phyloP scores from a whole-genome alignment of 2,113 vertebrate species.

The Cololabis saira region DNA sequence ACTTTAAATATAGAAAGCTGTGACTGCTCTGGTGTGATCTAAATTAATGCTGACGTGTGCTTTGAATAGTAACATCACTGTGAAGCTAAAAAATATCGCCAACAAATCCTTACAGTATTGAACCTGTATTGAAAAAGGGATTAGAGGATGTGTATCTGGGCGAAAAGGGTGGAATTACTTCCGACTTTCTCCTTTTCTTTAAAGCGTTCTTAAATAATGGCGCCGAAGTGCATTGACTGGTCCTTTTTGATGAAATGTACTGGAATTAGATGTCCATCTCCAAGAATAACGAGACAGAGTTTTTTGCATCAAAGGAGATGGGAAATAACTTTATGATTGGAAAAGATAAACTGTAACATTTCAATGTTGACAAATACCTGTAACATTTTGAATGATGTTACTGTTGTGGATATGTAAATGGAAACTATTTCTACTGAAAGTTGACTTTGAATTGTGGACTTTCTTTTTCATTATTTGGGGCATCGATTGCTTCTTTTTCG shows the following conservation, averaged over 20 bases:
- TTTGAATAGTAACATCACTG: conserved; percentile 48
- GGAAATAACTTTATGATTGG: too few relatives aligned
- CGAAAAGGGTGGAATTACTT: background rate
- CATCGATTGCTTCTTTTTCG: conserved; percentile 2
- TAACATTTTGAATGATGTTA: too few relatives aligned
- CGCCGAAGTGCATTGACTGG: conserved; percentile 11
- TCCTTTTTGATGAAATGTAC: conserved; percentile 2
- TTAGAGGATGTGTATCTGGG: conserved; percentile 35
- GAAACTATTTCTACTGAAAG: background rate
- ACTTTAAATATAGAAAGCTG: background rate
- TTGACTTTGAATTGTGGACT: background rate
- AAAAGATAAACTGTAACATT: too few relatives aligned
- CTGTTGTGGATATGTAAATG: background rate
- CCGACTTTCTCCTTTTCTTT: background rate
- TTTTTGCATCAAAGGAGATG: background rate
- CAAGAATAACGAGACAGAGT: conserved; percentile 9
- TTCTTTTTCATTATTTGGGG: conserved; percentile 1
- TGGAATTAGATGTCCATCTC: conserved; percentile 37
- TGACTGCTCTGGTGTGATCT: conserved; percentile 34
- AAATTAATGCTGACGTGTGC: conserved; percentile 43
- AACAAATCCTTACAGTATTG: conserved; percentile 21
- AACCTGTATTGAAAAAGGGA: conserved; percentile 51
- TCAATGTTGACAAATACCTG: too few relatives aligned
- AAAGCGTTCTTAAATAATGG: background rate
- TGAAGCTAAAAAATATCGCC: conserved; percentile 30